These are phyloP conservation scores for Melanocharis versteri DNA, from an alignment of 2,113 vertebrate species.

Conservation along the genomic window DNA sequence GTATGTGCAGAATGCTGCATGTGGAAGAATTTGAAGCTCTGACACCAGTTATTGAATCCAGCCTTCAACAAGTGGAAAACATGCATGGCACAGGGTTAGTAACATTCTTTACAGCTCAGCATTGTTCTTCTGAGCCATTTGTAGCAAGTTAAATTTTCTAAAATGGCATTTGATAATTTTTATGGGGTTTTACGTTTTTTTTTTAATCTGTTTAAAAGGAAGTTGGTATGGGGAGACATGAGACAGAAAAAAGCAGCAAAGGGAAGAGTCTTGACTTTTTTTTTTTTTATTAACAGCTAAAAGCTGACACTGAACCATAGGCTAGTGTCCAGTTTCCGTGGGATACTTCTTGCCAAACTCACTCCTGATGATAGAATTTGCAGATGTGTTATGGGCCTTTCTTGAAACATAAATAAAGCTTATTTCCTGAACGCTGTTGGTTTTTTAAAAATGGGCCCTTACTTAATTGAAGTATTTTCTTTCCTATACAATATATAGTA, in stretches of 20 bases:
- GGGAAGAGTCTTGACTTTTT: neutral
- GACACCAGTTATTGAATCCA: constrained; percentile 81
- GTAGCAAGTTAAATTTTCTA: neutral
- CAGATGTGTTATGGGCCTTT: neutral
- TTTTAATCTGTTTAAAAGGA: neutral
- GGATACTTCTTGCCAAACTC: neutral
- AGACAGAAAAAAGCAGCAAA: neutral
- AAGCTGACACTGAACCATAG: neutral
- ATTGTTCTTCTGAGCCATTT: neutral
- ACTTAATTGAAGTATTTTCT: neutral
- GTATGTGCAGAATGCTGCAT: constrained; percentile 56
- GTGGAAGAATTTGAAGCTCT: constrained; percentile 74
- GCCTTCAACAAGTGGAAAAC: constrained; percentile 85
- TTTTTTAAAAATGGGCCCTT: neutral
- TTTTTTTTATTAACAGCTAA: neutral
- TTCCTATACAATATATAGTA: neutral
- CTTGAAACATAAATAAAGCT: neutral
- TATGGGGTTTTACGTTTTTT: neutral
- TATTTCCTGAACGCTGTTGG: neutral
- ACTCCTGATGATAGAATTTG: neutral
- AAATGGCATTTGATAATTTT: neutral
- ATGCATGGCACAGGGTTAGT: constrained; percentile 86
- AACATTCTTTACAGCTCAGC: neutral
- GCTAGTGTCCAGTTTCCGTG: neutral
- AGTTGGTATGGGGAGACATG: rapidly evolving